A percentile compares a stretch with the other conserved stretches of the same genome.
phyloP scores from a whole-genome alignment of 2,113 vertebrate species.

The Trogon surrucura region DNA sequence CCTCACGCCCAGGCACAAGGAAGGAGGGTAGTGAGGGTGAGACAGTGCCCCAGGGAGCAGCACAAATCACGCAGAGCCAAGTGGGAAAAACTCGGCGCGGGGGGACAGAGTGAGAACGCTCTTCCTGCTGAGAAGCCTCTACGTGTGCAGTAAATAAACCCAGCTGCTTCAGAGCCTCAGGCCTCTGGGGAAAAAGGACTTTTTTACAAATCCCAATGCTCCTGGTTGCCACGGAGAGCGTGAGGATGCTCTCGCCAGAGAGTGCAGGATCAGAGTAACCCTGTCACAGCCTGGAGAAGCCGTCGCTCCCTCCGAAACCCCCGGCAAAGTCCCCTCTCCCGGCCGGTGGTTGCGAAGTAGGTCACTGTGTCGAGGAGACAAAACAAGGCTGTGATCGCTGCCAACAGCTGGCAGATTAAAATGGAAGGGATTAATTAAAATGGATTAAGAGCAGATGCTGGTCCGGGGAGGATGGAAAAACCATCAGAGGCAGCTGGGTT shows the following conservation, averaged over 20 bases:
- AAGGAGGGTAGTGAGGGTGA: not conserved
- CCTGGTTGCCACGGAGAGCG: not conserved
- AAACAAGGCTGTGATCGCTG: not conserved
- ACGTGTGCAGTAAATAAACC: not conserved
- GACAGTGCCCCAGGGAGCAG: not conserved
- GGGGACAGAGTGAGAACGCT: not conserved
- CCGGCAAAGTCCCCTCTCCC: not conserved
- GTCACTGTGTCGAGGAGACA: conserved; percentile 41
- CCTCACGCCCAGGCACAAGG: not conserved
- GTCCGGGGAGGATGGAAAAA: not conserved
- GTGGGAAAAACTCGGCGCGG: not conserved
- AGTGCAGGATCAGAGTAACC: not conserved
- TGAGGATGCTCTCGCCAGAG: not conserved
- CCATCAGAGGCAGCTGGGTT: conserved; percentile 10
- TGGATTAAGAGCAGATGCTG: conserved; percentile 59
- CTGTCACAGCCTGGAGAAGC: not conserved
- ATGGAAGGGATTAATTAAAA: conserved; percentile 59
- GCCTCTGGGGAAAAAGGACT: not conserved
- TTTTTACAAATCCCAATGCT: accelerated
- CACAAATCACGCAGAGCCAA: not conserved
- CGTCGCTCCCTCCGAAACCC: not conserved
- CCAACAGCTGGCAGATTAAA: not conserved
- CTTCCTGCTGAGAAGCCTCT: not conserved
- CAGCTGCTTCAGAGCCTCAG: not conserved
- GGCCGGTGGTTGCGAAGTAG: not conserved